Conservation (phyloP, 2,797 vertebrate genomes). For the Leuciscus waleckii region DNA sequence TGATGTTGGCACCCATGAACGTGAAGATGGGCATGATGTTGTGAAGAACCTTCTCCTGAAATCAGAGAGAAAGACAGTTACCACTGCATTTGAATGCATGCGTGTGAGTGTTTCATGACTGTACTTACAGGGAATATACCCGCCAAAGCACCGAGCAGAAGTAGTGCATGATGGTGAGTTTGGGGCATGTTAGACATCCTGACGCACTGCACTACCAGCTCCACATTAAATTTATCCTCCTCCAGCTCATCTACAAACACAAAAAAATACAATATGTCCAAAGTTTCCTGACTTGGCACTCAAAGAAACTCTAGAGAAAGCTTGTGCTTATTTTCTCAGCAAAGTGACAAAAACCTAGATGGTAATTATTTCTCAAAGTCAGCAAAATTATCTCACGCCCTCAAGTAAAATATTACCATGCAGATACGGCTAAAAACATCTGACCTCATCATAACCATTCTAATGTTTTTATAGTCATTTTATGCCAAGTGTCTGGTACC, state of each 20-base stretch:
- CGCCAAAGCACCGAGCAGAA: conserved; percentile 88
- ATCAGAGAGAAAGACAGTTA: conserved; percentile 8
- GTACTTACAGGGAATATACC: conserved; percentile 91
- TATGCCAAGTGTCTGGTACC: conserved; percentile 70
- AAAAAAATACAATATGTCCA: not conserved
- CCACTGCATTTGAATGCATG: accelerated
- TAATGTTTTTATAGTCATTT: not conserved
- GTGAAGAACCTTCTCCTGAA: conserved; percentile 96
- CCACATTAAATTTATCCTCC: conserved; percentile 94
- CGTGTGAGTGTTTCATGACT: accelerated
- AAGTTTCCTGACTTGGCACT: not conserved
- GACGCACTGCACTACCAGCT: conserved; percentile 94
- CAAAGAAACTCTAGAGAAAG: not conserved
- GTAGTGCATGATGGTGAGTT: conserved; percentile 94
- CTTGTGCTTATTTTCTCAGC: not conserved
- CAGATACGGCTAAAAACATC: not conserved
- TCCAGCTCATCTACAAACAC: conserved; percentile 81
- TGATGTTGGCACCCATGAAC: conserved; percentile 95
- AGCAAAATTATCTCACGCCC: not conserved
- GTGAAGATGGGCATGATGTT: conserved; percentile 99
- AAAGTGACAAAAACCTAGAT: not conserved
- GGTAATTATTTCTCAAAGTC: not conserved
- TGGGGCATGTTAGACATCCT: conserved; percentile 90
- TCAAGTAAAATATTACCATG: not conserved
- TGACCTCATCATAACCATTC: not conserved